Percentiles rank a stretch among this genome's conserved stretches.
These are phyloP conservation scores for Araneus ventricosus DNA, from an alignment of 1,140 invertebrate species.

Conservation along the genomic window DNA sequence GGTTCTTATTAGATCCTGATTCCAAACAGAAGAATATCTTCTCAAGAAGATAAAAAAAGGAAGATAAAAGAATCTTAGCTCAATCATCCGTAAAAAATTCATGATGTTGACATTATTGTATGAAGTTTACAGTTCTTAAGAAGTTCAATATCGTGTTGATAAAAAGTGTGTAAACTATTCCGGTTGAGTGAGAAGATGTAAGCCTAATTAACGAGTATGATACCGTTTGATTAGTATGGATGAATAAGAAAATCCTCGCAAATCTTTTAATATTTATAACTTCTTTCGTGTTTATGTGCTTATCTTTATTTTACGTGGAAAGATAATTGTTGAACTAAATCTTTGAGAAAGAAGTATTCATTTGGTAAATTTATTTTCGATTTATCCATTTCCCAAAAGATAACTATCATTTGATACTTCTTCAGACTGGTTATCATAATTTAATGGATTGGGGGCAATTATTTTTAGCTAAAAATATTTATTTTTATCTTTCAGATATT, in stretches of 20 bases:
- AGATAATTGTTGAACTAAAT: background rate
- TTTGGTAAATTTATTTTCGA: background rate
- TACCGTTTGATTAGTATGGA: background rate
- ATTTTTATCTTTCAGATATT: no score
- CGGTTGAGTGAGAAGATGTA: background rate
- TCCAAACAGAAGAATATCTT: background rate
- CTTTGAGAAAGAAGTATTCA: no score
- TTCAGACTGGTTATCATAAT: background rate
- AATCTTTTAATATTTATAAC: background rate
- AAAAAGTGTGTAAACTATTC: background rate
- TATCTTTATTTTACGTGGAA: background rate
- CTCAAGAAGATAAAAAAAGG: background rate
- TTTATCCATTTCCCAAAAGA: background rate
- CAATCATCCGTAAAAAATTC: constrained; percentile 1
- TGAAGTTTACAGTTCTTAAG: background rate
- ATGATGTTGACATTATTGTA: background rate
- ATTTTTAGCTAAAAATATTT: background rate
- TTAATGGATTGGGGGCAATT: background rate
- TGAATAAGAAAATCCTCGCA: background rate
- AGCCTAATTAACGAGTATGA: background rate
- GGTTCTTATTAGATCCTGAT: background rate
- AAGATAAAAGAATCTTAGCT: background rate
- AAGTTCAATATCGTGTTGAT: background rate
- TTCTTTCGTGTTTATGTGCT: background rate
- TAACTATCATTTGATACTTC: background rate